These are phyloP conservation scores for Archocentrus centrarchus DNA, from an alignment of 2,113 vertebrate species.

Conservation along the genomic window DNA sequence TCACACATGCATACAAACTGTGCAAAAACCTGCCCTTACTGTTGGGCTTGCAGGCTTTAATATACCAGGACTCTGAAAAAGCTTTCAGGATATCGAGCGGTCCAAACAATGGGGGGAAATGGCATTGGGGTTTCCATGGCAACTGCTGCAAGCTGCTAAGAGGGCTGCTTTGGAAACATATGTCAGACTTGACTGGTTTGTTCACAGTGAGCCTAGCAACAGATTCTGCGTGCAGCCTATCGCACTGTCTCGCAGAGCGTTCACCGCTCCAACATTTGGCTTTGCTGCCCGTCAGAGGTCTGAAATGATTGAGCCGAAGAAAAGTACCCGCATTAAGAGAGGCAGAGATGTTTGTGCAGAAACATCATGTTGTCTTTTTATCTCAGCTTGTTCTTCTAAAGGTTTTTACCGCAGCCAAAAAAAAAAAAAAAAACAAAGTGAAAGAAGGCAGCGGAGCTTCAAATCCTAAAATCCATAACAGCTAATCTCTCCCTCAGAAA, in stretches of 20 bases:
- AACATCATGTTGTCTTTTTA: not conserved
- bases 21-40: constrained; percentile 8
- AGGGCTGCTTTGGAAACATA: constrained; percentile 81
- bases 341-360: not conserved
- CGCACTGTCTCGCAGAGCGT: constrained; percentile 43
- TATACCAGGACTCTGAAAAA: constrained; percentile 53
- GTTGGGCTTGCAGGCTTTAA: constrained; percentile 39
- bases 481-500: constrained; percentile 40
- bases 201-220: constrained; percentile 81
- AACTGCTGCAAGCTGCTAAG: constrained; percentile 81
- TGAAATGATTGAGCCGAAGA: constrained; percentile 10
- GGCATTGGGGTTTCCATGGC: constrained; percentile 82
- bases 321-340: not conserved
- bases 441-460: not conserved
- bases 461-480: constrained; percentile 30
- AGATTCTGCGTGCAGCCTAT: constrained; percentile 73
- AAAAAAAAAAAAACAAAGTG: not conserved
- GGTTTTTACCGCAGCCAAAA: not conserved
- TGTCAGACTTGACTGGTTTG: constrained; percentile 81
- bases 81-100: constrained; percentile 71
- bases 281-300: constrained; percentile 47
- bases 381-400: not conserved
- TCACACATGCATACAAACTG: not conserved
- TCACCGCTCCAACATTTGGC: constrained; percentile 55
- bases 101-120: constrained; percentile 78